phyloP scores from a whole-genome alignment of 2,888 invertebrate species.

The Melipona bicolor region DNA sequence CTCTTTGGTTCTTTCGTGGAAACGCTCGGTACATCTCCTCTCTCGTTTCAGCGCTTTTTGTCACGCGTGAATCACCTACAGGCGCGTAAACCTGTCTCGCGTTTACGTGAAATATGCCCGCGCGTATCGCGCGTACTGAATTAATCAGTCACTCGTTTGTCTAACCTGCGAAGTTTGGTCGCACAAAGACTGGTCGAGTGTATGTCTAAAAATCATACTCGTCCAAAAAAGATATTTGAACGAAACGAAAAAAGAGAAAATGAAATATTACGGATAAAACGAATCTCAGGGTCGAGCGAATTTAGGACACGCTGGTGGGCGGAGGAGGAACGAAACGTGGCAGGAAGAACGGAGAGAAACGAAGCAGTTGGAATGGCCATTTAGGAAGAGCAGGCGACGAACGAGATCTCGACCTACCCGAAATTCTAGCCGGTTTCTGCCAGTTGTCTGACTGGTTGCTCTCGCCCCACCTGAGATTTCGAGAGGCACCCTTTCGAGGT shows the following conservation, averaged over 20 bases:
- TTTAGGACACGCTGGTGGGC: constrained; percentile 2
- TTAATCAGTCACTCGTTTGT: neutral
- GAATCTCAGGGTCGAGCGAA: neutral
- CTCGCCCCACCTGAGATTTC: constrained; percentile 36
- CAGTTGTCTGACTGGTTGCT: constrained; percentile 22
- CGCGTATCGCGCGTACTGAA: neutral
- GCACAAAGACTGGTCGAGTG: neutral
- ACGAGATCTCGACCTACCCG: constrained; percentile 76
- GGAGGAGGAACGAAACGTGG: neutral
- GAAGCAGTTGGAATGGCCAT: constrained; percentile 42
- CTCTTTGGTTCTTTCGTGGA: neutral
- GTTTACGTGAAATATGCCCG: too few species aligned
- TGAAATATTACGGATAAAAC: neutral
- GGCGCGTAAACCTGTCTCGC: too few species aligned
- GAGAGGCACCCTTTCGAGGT: constrained; percentile 53
- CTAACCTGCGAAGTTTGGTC: neutral
- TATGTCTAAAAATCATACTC: too few species aligned
- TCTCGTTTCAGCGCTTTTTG: too few species aligned
- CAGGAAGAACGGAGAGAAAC: constrained; percentile 15
- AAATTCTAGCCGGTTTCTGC: constrained; percentile 73
- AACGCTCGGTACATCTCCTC: neutral
- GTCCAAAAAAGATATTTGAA: too few species aligned
- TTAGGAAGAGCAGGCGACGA: constrained; percentile 24
- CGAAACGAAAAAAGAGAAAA: neutral
- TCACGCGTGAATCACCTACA: too few species aligned